Evolutionary conservation across 1,140 invertebrate genomes (phyloP), one percentile per base, ranked within the genome.

Genomic region (Calliphora vicina): DNA sequence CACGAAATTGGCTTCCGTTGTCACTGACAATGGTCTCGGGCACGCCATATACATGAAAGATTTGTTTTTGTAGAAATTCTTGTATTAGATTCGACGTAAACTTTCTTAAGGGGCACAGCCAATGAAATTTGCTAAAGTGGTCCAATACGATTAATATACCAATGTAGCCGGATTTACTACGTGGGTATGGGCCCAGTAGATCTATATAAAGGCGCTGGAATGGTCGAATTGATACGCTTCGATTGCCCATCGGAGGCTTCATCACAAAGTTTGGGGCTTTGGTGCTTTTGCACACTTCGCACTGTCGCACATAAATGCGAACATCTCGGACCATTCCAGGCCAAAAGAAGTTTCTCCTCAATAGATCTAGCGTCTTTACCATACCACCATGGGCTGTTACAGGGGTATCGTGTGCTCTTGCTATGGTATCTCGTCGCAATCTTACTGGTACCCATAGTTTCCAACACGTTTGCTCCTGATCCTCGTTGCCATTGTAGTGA

Each of bases 181-280:
- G n/a, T 17, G 82, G 82, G 23, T 83, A 83, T 27, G 73, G 82
- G 25, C 82, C 82, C 20, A 83, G 29, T 23, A 80, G 20, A 23
- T 83, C 82, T 1, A 74, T 67, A 35, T 80, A 80, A 20, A 84
- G 42, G n/a, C 29, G 25, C 81, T 83, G 84, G 67, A 82, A 84
- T 20, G 82, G 76, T 25, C 82, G 67, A 57, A 23, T n/a, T 20
- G 78, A 80, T 29, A 61, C 20, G 27, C 20, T n/a, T 20, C 13
- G 35, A 25, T 81, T 67, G 25, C 81, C 80, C 83, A 84, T 82
- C 6, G 74, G 73, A 12, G 81, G 81, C 27, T 23, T 50, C 17
- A 82, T 27, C 9, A 26, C 9, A 23, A 80, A 23, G 43, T 82
- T 84, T 10, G 81, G 71, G 10, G 81, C 45, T 80, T 84, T 84